Evolutionary conservation across 2,113 vertebrate genomes (phyloP).

Genomic region (Nerophis lumbriciformis): DNA sequence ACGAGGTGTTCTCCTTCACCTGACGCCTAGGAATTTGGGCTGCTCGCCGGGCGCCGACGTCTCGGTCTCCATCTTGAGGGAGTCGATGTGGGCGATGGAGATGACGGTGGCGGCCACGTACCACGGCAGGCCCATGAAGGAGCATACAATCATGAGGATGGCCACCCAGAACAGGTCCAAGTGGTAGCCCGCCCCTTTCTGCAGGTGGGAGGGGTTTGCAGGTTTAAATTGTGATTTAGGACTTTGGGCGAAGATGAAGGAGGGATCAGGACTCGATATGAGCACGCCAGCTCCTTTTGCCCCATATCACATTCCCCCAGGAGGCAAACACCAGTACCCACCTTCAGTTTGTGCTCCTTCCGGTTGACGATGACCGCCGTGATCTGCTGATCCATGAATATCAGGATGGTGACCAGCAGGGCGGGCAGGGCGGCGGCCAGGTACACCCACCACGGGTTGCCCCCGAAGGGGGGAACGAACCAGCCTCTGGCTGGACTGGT

Average conservation of each 20-base stretch:
- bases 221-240: no score
- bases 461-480: constrained; percentile 89
- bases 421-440: constrained; percentile 87
- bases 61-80: constrained; percentile 97
- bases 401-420: constrained; percentile 92
- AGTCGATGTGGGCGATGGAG: constrained; percentile 97
- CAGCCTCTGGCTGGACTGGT: constrained; percentile 85
- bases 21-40: constrained; percentile 95
- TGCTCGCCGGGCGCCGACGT: constrained; percentile 94
- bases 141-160: constrained; percentile 87
- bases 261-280: no score
- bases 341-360: constrained; percentile 97
- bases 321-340: constrained; percentile 37
- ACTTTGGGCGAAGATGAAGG: not conserved
- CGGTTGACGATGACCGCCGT: constrained; percentile 97
- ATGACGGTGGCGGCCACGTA: constrained; percentile 97
- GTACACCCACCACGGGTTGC: constrained; percentile 97
- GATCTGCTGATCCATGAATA: constrained; percentile 99
- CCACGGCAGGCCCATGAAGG: constrained; percentile 96
- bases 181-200: constrained; percentile 98
- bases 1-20: constrained; percentile 65
- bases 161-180: constrained; percentile 96
- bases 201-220: not conserved
- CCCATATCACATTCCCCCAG: no score
- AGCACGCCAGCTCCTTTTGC: not conserved